Percentiles rank a stretch among this genome's conserved stretches.
Evolutionary conservation across 2,888 invertebrate species (phyloP).

Genomic region (Drosophila putrida): DNA sequence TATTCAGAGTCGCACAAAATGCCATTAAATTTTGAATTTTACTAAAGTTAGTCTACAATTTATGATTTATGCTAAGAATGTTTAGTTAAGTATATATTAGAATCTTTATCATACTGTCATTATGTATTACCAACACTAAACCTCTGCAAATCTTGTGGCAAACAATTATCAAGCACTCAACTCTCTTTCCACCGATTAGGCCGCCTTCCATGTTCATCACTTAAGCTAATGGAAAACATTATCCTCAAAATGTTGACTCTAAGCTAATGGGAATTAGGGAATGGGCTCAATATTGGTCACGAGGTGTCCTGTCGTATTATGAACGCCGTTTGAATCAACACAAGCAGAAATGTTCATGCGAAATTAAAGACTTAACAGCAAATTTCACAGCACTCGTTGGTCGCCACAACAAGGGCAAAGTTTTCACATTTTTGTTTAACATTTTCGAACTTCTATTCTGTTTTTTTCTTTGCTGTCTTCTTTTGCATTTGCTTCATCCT

Average conservation of each 20-base stretch:
- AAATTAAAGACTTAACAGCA: constrained; percentile 57
- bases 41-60: neutral
- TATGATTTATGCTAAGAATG: neutral
- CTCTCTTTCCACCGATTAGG: constrained; percentile 15
- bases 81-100: neutral
- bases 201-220: constrained; percentile 29
- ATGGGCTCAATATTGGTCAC: constrained; percentile 22
- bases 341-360: constrained; percentile 29
- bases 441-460: constrained; percentile 58
- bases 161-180: constrained; percentile 34
- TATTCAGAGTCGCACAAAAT: too few relatives aligned
- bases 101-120: neutral
- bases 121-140: constrained; percentile 11
- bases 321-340: constrained; percentile 60
- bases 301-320: constrained; percentile 39
- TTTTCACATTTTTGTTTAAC: constrained; percentile 77
- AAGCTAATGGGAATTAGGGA: constrained; percentile 41
- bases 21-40: too few relatives aligned
- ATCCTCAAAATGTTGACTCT: constrained; percentile 42
- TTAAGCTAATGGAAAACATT: constrained; percentile 46
- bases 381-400: constrained; percentile 16
- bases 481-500: constrained; percentile 7
- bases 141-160: constrained; percentile 22
- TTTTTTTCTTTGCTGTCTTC: constrained; percentile 8
- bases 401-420: constrained; percentile 67